phyloP scores from a whole-genome alignment of 2,113 vertebrate genomes.

The Zootoca vivipara region DNA sequence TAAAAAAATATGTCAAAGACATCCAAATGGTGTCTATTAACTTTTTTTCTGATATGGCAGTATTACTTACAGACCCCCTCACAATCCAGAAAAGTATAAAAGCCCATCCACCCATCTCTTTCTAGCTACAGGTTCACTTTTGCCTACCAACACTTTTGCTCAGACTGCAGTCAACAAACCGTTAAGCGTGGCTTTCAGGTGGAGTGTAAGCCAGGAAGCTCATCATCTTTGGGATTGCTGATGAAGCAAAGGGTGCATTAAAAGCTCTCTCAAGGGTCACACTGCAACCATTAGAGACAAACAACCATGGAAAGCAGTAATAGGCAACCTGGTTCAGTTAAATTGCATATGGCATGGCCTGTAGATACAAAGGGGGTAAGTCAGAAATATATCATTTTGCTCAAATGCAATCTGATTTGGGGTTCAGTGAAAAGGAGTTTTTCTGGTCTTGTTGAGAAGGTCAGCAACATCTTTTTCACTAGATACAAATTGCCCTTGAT shows the following conservation, averaged over 20 bases:
- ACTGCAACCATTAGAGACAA: neutral
- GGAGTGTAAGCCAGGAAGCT: neutral
- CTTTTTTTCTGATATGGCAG: neutral
- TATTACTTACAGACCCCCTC: neutral
- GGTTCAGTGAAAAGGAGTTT: neutral
- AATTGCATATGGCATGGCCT: neutral
- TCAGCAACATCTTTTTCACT: neutral
- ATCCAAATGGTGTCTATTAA: neutral
- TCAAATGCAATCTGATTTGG: neutral
- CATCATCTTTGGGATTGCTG: neutral
- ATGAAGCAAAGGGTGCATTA: neutral
- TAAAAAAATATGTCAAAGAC: neutral
- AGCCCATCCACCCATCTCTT: too few relatives aligned
- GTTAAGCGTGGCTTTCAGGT: accelerated
- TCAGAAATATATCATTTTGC: neutral
- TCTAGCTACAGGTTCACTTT: neutral
- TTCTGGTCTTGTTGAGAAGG: neutral
- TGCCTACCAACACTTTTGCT: neutral
- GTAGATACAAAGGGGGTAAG: neutral
- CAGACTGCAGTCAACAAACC: neutral
- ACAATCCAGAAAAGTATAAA: neutral
- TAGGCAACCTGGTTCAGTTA: neutral
- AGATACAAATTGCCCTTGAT: neutral
- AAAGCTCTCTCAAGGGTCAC: neutral
- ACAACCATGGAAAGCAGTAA: neutral